phyloP scores from a whole-genome alignment of 2,113 vertebrate species.

The Setophaga kirtlandii region DNA sequence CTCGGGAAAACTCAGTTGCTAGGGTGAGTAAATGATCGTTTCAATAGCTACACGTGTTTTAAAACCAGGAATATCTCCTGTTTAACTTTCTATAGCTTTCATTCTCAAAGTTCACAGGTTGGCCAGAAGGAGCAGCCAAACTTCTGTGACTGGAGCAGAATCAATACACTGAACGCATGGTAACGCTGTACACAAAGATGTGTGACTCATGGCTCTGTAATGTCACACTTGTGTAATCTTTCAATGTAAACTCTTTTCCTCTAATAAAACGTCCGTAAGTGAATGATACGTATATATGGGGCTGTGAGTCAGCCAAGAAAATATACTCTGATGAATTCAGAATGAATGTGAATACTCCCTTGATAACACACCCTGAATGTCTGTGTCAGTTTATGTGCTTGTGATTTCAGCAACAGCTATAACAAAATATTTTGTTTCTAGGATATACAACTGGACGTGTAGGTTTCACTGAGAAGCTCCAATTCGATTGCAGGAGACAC shows the following conservation, averaged over 20 bases:
- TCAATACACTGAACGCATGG: slow-evolving; percentile 40
- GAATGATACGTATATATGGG: slow-evolving; percentile 7
- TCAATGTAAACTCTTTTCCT: slow-evolving; percentile 52
- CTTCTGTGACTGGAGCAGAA: slow-evolving; percentile 48
- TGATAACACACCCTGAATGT: slow-evolving; percentile 19
- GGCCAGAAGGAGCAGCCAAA: slow-evolving; percentile 58
- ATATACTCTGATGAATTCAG: slow-evolving; percentile 54
- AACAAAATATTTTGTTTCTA: slow-evolving; percentile 71
- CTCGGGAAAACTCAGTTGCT: not conserved
- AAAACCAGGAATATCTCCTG: not conserved
- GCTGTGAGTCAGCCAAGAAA: slow-evolving; percentile 49
- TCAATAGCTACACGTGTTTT: not conserved
- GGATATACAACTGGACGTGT: slow-evolving; percentile 13
- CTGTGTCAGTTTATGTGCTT: slow-evolving; percentile 34
- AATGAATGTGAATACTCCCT: slow-evolving; percentile 50
- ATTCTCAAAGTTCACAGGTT: slow-evolving; percentile 33
- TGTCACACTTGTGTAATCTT: slow-evolving; percentile 66
- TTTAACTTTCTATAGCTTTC: slow-evolving; percentile 17
- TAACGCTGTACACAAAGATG: slow-evolving; percentile 62
- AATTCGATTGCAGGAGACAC: not conserved
- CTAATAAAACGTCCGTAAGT: slow-evolving; percentile 42
- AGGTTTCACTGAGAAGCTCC: not conserved
- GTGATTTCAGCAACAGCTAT: slow-evolving; percentile 54
- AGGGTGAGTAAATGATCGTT: not conserved
- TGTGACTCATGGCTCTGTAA: slow-evolving; percentile 56